A percentile compares a stretch with the other conserved stretches of the same genome.
Evolutionary conservation across 2,888 invertebrate genomes (phyloP).

Genomic region (Phanerotoma sp.): DNA sequence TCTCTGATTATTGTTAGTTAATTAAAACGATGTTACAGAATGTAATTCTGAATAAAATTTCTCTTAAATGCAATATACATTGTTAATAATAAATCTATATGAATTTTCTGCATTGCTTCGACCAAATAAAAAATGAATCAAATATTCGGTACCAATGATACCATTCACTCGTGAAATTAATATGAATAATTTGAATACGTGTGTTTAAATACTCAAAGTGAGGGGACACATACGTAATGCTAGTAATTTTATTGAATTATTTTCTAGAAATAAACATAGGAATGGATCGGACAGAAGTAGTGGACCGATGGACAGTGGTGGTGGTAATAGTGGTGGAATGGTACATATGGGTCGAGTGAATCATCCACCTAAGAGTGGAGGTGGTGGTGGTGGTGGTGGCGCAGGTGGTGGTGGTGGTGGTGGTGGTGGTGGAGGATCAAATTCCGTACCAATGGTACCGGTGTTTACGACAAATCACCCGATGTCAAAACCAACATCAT

Average conservation of each 20-base stretch:
- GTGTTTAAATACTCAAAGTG: too few species aligned
- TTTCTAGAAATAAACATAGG: conserved; percentile 52
- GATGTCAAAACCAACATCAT: conserved; percentile 47
- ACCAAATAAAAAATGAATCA: background rate
- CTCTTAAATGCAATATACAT: too few species aligned
- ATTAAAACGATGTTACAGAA: too few species aligned
- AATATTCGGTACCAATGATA: background rate
- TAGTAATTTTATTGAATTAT: background rate
- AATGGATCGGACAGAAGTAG: conserved; percentile 52
- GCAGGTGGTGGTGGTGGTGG: background rate
- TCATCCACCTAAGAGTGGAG: conserved; percentile 42
- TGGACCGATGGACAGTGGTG: conserved; percentile 32
- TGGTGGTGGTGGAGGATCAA: background rate
- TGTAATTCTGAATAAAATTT: too few species aligned
- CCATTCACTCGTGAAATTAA: too few species aligned
- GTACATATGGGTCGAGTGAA: conserved; percentile 48
- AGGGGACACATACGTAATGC: too few species aligned
- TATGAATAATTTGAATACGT: too few species aligned
- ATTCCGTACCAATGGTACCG: conserved; percentile 38
- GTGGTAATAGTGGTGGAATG: conserved; percentile 40
- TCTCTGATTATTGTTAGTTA: too few species aligned
- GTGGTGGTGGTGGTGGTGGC: background rate
- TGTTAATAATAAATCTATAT: too few species aligned
- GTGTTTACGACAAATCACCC: conserved; percentile 49
- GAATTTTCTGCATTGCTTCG: too few species aligned